Evolutionary conservation across 2,888 invertebrate species (phyloP), one percentile per base, ranked within the genome.

Genomic region (Rhingia rostrata): DNA sequence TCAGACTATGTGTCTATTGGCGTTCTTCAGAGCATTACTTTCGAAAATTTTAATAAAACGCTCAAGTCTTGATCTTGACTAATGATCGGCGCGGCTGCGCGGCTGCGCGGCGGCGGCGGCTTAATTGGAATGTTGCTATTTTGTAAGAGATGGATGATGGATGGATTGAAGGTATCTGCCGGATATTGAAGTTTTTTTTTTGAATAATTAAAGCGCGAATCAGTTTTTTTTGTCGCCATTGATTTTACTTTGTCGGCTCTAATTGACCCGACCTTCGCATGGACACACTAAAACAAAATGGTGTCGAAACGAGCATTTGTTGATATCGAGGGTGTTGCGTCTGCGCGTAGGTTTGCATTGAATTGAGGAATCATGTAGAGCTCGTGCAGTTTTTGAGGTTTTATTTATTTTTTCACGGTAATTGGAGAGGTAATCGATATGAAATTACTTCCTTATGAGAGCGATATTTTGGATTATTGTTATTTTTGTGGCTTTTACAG

Each of bases 61-160:
- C 22, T 49, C 30, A 2, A 30, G 43, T 64, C 78, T 70, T 78
- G 72, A 72, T 72, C 79, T 79, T 72, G 72, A 60, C 64, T 53
- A 45, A 64, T 45, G 56, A 79, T 78, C 49, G 35, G 22, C 30
- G 14, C 6, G 56, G 45, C 30, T 12, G 45, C 12, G 45, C 7
- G 30, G n/a, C n/a, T n/a, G n/a, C n/a, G n/a, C n/a, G n/a, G n/a
- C n/a, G n/a, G n/a, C n/a, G n/a, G 30, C 10, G 49, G 30, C 22
- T 70, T 30, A 39, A 54, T 54, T 61, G 45, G 45, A 61, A 33
- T 54, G 37, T 39, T 32, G 9, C 1, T 22, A 22, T 22, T 22
- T 22, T 41, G 39, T 12, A 7, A n/a, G 47, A 70, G 49, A 61
- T 72, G 53, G 53, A 49, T 72, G 41, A 41, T 32, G 33, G 32